Base-by-base conservation (phyloP, 2,113 vertebrate species). In the human (Homo sapiens) region DNA sequence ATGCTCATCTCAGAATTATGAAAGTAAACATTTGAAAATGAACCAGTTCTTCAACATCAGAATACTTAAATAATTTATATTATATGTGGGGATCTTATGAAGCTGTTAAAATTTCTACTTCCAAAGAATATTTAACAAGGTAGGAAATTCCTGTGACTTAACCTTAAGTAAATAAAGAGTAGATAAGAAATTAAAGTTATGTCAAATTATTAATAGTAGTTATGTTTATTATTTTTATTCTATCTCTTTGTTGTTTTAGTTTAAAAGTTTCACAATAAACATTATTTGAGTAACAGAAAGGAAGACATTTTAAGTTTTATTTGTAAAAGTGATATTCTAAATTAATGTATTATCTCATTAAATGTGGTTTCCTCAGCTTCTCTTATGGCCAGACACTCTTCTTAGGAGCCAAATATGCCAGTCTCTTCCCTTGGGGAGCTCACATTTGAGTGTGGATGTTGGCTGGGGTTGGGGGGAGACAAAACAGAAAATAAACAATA, bases 401-500 rank as follows among this genome's bases (percentile, higher is more conserved):
- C 9, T 59, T 7, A 18, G 22, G 13, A 14, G 23, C 16, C 50
- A 1, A 38, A 35, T 73, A 7, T 3, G 22, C 0, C 3, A 14
- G 1, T 12, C 0, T n/a, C 5, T 64, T 7, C 5, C 6, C 8
- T 17, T 5, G 11, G 22, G 9, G 25, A 45, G 2, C 13, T 73
- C 12, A 45, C 11, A 11, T 66, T 59, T 61, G 6, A 52, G 5
- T 40, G 5, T 40, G 2, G 0, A 11, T 9, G 16, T 16, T 61
- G 22, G 2, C 7, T 75, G 1, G 5, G 2, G 13, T 2, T 3
- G 13, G 0, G 0, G 3, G 0, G 10, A 16, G 5, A 40, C 2
- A 55, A 17, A n/a, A 25, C 1, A 20, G 30, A 82, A 38, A 57
- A 94, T 43, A 66, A 87, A 25, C 38, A 16, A 22, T 68, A 88